phyloP scores from a whole-genome alignment of 92 coral and sea anemone species.

The Actinostola sp. region DNA sequence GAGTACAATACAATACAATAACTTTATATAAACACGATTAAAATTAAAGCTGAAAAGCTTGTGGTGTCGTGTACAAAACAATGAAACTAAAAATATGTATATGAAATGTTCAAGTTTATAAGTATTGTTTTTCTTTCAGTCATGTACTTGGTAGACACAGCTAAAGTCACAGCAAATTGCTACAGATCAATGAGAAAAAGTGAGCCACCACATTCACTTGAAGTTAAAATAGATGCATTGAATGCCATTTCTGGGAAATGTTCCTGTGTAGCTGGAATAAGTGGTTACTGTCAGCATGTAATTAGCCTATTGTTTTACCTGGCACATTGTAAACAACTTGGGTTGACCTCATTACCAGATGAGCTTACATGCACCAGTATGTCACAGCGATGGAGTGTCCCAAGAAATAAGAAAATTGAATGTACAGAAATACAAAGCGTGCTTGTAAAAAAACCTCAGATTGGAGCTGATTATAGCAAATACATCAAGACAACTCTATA shows the following conservation, averaged over 20 bases:
- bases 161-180: slow-evolving; percentile 32
- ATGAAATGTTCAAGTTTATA: too few relatives aligned
- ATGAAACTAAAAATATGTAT: too few relatives aligned
- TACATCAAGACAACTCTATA: slow-evolving; percentile 37
- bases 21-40: too few relatives aligned
- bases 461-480: slow-evolving; percentile 34
- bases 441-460: slow-evolving; percentile 46
- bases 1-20: too few relatives aligned
- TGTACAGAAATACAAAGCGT: slow-evolving; percentile 30
- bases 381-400: slow-evolving; percentile 52
- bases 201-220: slow-evolving; percentile 46
- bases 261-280: slow-evolving; percentile 54
- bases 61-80: too few relatives aligned
- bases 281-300: slow-evolving; percentile 55
- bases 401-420: slow-evolving; percentile 43
- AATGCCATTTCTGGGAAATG: slow-evolving; percentile 23
- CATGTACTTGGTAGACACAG: not conserved
- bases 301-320: slow-evolving; percentile 41
- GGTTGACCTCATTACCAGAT: slow-evolving; percentile 41
- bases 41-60: not conserved
- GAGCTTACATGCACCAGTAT: slow-evolving; percentile 57
- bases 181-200: slow-evolving; percentile 53
- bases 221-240: not conserved
- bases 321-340: slow-evolving; percentile 60
- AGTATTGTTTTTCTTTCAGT: slow-evolving; percentile 21